Evolutionary conservation across 2,797 vertebrate species (phyloP), one percentile per base, ranked within the genome.

Genomic region (Acanthurus leucopareius): DNA sequence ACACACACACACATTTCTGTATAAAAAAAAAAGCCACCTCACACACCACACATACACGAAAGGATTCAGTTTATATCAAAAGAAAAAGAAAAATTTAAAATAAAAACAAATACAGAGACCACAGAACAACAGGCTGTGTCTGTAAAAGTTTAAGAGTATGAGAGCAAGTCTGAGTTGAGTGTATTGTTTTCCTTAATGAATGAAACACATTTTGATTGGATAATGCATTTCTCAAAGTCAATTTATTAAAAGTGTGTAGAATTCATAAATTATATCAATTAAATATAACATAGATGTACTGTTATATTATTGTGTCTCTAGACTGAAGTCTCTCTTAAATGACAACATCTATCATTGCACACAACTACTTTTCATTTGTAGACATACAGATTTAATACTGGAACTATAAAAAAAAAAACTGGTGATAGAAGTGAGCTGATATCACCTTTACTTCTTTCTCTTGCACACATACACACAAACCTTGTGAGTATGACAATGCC

Each of bases 21-120:
- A 68, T 80, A 84, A 83, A 90, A 85, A 90, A 85, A 11, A 16
- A 40, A 7, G 38, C 83, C 79, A 87, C 81, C 77, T 89, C 76
- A 75, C 74, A 87, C 66, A 77, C 71, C 78, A 71, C 75, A 65
- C 65, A 68, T 49, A 67, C 69, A 77, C 2, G 38, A 89, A 82
- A 83, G 69, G 69, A 88, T 87, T 81, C 58, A 85, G 86, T 90
- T 90, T 84, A 85, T 89, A 88, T 91, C 78, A 86, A 89, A 86
- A 80, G 76, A 79, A 85, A 89, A 89, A 62, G 76, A 65, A 57
- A 69, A 59, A 89, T 73, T 28, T 77, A 87, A 89, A 90, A 82
- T 59, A 86, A 74, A 78, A 84, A 84, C 45, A 80, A 84, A 80
- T 72, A 25, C 69, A 80, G 53, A 79, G 61, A 78, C 77, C 81